A percentile compares a stretch with the other conserved stretches of the same genome.
These are phyloP conservation scores for Helarctos malayanus DNA, from an alignment of 2,797 vertebrate species.

Conservation along the genomic window DNA sequence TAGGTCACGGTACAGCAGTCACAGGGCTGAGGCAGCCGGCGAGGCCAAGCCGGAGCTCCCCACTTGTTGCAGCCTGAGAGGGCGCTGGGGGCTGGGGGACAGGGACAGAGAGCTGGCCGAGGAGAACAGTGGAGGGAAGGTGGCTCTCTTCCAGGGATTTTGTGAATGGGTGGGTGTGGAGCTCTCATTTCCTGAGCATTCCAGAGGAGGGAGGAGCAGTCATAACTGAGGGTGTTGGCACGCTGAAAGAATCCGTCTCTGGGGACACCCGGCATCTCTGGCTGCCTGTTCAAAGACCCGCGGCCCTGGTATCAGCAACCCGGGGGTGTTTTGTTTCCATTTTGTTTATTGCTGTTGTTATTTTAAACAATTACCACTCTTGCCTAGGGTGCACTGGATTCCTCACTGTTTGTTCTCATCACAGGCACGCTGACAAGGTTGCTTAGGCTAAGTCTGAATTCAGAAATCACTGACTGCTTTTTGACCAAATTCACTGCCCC, in stretches of 20 bases:
- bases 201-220: constrained; percentile 63
- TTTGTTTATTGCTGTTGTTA: not conserved
- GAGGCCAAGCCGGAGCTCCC: not conserved
- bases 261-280: constrained; percentile 70
- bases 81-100: not conserved
- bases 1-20: not conserved
- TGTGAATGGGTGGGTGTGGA: constrained; percentile 87
- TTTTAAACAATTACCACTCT: not conserved
- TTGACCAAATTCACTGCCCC: not conserved
- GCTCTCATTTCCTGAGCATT: constrained; percentile 83
- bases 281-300: constrained; percentile 66
- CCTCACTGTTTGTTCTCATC: not conserved
- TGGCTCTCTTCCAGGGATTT: constrained; percentile 80
- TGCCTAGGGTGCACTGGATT: not conserved
- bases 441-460: not conserved
- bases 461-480: not conserved
- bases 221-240: constrained; percentile 69
- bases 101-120: not conserved
- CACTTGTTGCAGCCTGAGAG: constrained; percentile 53
- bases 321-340: not conserved
- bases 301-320: constrained; percentile 55
- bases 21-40: not conserved
- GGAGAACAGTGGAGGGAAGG: constrained; percentile 57
- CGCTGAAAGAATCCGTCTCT: constrained; percentile 69
- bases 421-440: not conserved